Evolutionary conservation across 2,113 vertebrate species (phyloP).

Genomic region (Ophthalmolycus amberensis): DNA sequence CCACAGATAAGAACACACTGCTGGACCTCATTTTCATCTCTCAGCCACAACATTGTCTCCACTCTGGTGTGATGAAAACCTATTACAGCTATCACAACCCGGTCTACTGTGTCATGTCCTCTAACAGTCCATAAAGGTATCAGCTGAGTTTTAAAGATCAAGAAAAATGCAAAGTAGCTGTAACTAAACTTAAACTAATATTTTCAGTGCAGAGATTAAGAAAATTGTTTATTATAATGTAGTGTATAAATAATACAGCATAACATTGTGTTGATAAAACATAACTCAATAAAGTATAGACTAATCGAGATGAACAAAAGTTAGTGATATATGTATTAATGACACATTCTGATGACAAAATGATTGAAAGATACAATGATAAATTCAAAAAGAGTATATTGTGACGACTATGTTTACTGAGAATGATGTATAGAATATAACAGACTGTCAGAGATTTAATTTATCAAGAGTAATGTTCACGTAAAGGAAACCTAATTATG

Average conservation of each 20-base stretch:
- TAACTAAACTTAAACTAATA: not conserved
- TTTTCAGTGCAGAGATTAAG: not conserved
- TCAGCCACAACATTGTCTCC: not conserved
- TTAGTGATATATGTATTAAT: too few relatives aligned
- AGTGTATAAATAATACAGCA: too few relatives aligned
- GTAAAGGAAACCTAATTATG: not conserved
- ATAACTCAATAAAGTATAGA: too few relatives aligned
- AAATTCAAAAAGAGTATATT: too few relatives aligned
- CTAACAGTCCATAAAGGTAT: not conserved
- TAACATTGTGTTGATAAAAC: too few relatives aligned
- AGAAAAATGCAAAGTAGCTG: not conserved
- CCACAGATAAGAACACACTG: slow-evolving; percentile 18
- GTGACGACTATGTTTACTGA: too few relatives aligned
- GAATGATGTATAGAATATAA: too few relatives aligned
- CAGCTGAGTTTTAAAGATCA: not conserved
- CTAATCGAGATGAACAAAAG: too few relatives aligned
- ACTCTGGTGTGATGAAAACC: not conserved
- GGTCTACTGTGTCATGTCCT: slow-evolving; percentile 2
- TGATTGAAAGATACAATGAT: too few relatives aligned
- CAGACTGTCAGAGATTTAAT: too few relatives aligned
- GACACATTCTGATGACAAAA: too few relatives aligned
- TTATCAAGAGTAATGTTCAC: too few relatives aligned
- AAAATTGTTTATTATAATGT: not conserved
- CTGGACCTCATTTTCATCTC: slow-evolving; percentile 22
- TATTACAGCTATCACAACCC: not conserved